These are phyloP conservation scores for Columba janthina DNA, from an alignment of 2,113 vertebrate genomes.

Conservation along the genomic window DNA sequence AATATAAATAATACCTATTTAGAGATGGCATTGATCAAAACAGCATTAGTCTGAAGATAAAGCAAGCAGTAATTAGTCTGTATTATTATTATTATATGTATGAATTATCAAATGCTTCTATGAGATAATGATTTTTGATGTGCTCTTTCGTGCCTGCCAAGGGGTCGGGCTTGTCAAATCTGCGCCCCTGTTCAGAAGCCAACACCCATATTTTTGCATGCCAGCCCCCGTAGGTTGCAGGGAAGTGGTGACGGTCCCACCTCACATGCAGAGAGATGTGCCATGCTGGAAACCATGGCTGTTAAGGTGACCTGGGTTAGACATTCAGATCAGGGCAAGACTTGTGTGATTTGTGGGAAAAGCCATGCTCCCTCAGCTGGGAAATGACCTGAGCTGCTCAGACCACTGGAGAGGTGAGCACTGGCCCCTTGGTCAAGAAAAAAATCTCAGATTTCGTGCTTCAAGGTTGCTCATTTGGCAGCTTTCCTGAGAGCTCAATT, in stretches of 20 bases:
- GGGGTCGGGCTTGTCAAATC: not conserved
- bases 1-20: not conserved
- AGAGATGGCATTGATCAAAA: not conserved
- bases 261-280: not conserved
- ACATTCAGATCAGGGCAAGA: not conserved
- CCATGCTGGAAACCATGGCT: not conserved
- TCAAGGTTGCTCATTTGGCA: conserved; percentile 4
- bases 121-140: no score
- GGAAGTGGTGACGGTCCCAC: not conserved
- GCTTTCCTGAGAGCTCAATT: not conserved
- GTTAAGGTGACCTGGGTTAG: not conserved
- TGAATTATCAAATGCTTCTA: no score
- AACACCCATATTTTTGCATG: not conserved
- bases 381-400: not conserved
- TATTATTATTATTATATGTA: not conserved
- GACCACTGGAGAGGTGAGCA: not conserved
- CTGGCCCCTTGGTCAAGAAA: not conserved
- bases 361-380: not conserved
- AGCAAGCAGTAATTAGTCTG: not conserved
- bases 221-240: not conserved
- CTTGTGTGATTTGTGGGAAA: rapidly evolving
- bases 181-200: not conserved
- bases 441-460: not conserved
- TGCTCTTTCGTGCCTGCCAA: not conserved
- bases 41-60: not conserved